These are phyloP conservation scores for Agrotis exclamationis DNA, from an alignment of 2,888 invertebrate species.

Conservation along the genomic window DNA sequence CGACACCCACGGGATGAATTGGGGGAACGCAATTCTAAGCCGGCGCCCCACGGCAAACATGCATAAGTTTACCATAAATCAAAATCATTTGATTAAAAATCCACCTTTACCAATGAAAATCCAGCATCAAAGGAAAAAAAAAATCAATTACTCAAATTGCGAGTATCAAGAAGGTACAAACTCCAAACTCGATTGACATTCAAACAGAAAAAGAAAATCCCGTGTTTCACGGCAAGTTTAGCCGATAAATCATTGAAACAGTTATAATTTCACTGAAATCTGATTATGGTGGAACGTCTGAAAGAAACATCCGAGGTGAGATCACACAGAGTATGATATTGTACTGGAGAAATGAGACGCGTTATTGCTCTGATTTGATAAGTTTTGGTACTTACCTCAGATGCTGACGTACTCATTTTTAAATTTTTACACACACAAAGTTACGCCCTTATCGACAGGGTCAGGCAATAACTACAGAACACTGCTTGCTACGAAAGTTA, in stretches of 20 bases:
- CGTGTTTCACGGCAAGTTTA: conserved; percentile 76
- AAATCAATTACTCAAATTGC: conserved; percentile 61
- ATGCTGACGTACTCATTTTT: no score
- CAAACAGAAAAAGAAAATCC: conserved; percentile 64
- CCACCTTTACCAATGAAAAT: conserved; percentile 32
- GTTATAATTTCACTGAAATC: conserved; percentile 84
- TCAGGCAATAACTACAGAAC: no score
- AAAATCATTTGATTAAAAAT: conserved; percentile 23
- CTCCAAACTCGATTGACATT: conserved; percentile 68
- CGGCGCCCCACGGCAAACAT: not conserved
- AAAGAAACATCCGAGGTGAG: conserved; percentile 65
- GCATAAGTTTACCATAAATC: conserved; percentile 4
- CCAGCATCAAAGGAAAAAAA: conserved; percentile 28
- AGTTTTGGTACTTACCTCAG: not conserved
- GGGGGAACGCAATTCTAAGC: no score
- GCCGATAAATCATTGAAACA: conserved; percentile 83
- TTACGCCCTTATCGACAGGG: no score
- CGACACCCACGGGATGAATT: no score
- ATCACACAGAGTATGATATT: conserved; percentile 61
- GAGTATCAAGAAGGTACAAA: conserved; percentile 52
- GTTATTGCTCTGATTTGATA: not conserved
- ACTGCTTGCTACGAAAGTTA: no score
- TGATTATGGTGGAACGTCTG: conserved; percentile 77
- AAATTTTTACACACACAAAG: not conserved
- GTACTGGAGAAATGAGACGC: conserved; percentile 2